Evolutionary conservation across 2,888 invertebrate genomes (phyloP).

Genomic region (Axea sp.): DNA sequence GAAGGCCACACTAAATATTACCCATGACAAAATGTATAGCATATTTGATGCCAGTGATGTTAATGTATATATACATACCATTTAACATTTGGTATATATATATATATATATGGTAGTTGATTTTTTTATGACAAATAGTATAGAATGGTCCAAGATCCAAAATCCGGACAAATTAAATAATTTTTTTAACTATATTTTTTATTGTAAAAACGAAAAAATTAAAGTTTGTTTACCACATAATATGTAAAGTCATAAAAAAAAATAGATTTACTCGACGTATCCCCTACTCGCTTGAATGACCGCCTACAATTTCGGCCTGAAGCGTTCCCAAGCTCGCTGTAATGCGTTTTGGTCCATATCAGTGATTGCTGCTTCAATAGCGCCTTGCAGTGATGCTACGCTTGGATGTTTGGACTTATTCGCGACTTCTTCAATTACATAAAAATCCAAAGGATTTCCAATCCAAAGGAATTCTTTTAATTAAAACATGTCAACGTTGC

Average conservation of each 20-base stretch:
- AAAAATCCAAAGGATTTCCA: neutral
- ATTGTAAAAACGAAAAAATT: neutral
- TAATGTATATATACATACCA: no score
- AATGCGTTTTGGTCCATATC: neutral
- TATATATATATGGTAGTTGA: no score
- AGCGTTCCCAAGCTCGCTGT: neutral
- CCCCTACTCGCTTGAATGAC: constrained; percentile 4
- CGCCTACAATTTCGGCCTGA: neutral
- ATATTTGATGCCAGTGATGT: no score
- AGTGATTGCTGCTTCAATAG: constrained; percentile 5
- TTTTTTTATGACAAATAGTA: no score
- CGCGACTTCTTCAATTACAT: neutral
- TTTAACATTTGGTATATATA: no score
- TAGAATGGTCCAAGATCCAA: no score
- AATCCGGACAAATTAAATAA: no score
- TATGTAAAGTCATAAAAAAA: neutral
- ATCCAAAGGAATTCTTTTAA: neutral
- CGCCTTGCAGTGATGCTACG: neutral
- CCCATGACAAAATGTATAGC: no score
- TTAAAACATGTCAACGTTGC: neutral
- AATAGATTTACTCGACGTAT: neutral
- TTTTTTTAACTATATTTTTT: no score
- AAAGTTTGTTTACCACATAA: neutral
- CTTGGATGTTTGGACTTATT: no score
- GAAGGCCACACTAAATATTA: no score